Base-by-base conservation (phyloP, 2,797 vertebrate genomes). In the Microhierax caerulescens region DNA sequence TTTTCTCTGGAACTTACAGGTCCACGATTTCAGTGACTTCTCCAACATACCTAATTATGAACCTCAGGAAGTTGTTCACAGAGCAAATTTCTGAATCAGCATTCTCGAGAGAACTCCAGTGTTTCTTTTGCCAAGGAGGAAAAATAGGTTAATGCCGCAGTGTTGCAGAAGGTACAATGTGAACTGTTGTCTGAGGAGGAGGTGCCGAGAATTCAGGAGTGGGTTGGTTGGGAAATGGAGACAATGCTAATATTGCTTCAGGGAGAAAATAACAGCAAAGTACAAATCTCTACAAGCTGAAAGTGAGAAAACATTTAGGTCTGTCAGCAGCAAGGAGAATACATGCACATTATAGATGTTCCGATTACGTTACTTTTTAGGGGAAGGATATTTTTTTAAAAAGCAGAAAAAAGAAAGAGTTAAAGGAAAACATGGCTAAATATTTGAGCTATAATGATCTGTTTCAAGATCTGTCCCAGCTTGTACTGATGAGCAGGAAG, bases 391-490 rank as follows among this genome's bases (percentile, higher is more conserved):
- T 25, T 30, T 7, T 7, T 70, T 57, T 76, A 41, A 34, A 27
- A 68, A 27, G 7, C 1, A 13, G 7, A 18, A 76, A 85, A 85
- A 82, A 61, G 0, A 7, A 16, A 54, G 13, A 3, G 4, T 51
- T 81, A 67, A 81, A 75, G 57, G 64, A 90, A 86, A 90, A 47
- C 18, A 34, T 59, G 51, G 39, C 41, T 48, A 92, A 95, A 95
- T 96, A 87, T 90, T 97, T 94, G 27, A 27, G 30, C 48, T 93
- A 11, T 90, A 93, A 95, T 95, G 85, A 86, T 94, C 69, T 95
- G 24, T 94, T 96, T 96, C 20, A 65, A 95, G 90, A 84, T 96
- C 23, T 93, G 51, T 95, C n/a, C 43, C 68, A 94, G 50, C 34
- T 32, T 88, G 25, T 90, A 92, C 83, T 88, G 95, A 93, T 87